Base-by-base conservation (phyloP, 1,140 invertebrate genomes). In the Delia radicum region DNA sequence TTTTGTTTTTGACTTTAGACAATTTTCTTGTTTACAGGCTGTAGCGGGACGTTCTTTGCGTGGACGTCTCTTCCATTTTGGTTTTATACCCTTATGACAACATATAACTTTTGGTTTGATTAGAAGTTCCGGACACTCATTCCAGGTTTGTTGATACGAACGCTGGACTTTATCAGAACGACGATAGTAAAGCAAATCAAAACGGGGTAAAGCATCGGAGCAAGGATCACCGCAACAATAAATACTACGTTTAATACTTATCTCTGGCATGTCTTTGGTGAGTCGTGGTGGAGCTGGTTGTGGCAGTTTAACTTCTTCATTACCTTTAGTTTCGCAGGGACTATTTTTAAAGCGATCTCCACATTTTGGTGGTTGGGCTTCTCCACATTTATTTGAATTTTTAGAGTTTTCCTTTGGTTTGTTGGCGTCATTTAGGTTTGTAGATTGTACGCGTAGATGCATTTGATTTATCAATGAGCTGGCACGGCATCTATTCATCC, bases 101-200 rank as follows among this genome's bases (percentile, higher is more conserved):
- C 77, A 80, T 1, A 74, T 26, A 3, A 63, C 29, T 21, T 74
- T 73, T 0, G 48, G 72, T 21, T 74, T 75, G 18, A 72, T 77
- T 2, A 76, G 26, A 15, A 76, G 46, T 48, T 78, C 24, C 2
- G 79, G 79, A 7, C 79, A 80, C 18, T 80, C 79, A 26, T 76
- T 48, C 79, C 79, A 80, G 18, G 78, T 78, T 37, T 76, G 76
- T 69, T 78, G 79, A 26, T 55, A 80, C 26, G 46, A n/a, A n/a
- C 21, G 15, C 5, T 61, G 29, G 0, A 21, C 8, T 33, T 79
- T 79, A 74, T 75, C 77, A 0, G 79, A 75, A 8, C 77, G 79
- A 5, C 24, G 48, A 26, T 79, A 80, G 27, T 74, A 79, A 8
- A 80, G 7, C 31, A 77, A 73, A 74, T 80, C 79, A 62, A 79